These are phyloP conservation scores for Molanna angustata DNA, from an alignment of 2,888 invertebrate species.

Conservation along the genomic window DNA sequence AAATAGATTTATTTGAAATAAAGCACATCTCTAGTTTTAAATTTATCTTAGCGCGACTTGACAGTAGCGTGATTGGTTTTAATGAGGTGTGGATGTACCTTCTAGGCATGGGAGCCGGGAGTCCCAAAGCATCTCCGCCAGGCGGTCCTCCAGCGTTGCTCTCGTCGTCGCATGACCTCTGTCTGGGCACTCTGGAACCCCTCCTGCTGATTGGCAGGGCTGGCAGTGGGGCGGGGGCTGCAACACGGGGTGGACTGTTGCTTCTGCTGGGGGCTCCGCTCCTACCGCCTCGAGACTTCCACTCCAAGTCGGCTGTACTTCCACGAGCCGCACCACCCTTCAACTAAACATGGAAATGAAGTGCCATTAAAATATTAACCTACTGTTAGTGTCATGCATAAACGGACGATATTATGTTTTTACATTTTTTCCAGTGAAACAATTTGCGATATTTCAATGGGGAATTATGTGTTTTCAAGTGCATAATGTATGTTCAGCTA, in stretches of 20 bases:
- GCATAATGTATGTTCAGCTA: too few relatives aligned
- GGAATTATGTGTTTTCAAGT: too few relatives aligned
- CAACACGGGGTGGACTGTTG: slow-evolving; percentile 51
- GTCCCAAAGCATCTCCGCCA: slow-evolving; percentile 50
- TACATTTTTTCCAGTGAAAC: too few relatives aligned
- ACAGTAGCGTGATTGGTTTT: too few relatives aligned
- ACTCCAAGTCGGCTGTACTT: slow-evolving; percentile 51
- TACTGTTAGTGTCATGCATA: too few relatives aligned
- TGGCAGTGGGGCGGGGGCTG: slow-evolving; percentile 30
- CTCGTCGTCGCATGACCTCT: slow-evolving; percentile 84
- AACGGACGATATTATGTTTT: too few relatives aligned
- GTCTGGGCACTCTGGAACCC: slow-evolving; percentile 63
- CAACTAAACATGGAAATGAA: slow-evolving; percentile 47
- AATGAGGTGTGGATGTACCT: too few relatives aligned
- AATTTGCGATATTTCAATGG: too few relatives aligned
- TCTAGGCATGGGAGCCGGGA: slow-evolving; percentile 73
- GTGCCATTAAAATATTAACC: too few relatives aligned
- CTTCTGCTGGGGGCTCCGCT: slow-evolving; percentile 62
- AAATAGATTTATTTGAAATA: too few relatives aligned
- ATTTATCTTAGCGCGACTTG: too few relatives aligned
- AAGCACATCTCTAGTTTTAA: too few relatives aligned
- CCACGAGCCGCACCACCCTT: slow-evolving; percentile 60
- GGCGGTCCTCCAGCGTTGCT: slow-evolving; percentile 28
- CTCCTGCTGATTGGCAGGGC: slow-evolving; percentile 48
- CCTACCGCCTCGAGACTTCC: slow-evolving; percentile 53